Conservation (phyloP, 2,888 invertebrate species). For the Dyspetes luteomarginatus region DNA sequence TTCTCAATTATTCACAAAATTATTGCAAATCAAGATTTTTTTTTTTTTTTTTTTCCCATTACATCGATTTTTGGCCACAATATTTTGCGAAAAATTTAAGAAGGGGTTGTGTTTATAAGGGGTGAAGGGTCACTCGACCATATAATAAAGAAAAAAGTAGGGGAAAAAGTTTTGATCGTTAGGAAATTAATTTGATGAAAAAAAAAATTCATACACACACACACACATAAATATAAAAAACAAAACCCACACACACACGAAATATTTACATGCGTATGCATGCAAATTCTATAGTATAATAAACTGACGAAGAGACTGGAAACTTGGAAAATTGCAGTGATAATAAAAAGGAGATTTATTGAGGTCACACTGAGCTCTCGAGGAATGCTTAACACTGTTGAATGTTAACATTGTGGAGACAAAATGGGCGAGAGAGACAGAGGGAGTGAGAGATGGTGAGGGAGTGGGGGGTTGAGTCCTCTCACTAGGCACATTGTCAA, state of each 20-base stretch:
- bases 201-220: not conserved
- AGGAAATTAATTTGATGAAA: conserved; percentile 48
- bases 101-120: too few relatives aligned
- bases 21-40: too few relatives aligned
- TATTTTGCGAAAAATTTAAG: too few relatives aligned
- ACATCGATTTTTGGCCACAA: too few relatives aligned
- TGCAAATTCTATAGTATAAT: conserved; percentile 9
- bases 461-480: conserved; percentile 4
- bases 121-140: too few relatives aligned
- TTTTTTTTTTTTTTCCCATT: too few relatives aligned
- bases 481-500: conserved; percentile 66
- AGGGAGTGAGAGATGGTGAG: conserved; percentile 13
- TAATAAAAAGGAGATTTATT: conserved; percentile 43
- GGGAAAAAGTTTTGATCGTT: conserved; percentile 1
- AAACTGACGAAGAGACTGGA: conserved; percentile 2
- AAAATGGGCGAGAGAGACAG: too few relatives aligned
- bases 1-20: too few relatives aligned
- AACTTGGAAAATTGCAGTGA: conserved; percentile 43
- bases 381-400: conserved; percentile 14
- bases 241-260: not conserved
- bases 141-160: too few relatives aligned
- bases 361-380: conserved; percentile 34
- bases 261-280: conserved; percentile 42
- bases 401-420: too few relatives aligned
- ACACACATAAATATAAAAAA: not conserved